phyloP scores from a whole-genome alignment of 2,797 vertebrate species.

The Aratinga solstitialis region DNA sequence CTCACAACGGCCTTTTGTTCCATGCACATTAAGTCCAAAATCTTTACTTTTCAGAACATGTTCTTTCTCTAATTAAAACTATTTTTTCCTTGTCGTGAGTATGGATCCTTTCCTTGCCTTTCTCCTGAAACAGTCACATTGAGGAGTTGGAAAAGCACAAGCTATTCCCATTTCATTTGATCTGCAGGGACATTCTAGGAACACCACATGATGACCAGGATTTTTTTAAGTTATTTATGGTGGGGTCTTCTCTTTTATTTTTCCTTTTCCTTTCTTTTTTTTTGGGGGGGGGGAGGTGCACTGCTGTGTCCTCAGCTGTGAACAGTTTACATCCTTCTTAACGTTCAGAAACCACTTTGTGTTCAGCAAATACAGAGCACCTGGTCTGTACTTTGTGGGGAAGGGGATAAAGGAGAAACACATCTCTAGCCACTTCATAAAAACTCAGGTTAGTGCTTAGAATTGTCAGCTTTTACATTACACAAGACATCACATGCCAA shows the following conservation, averaged over 20 bases:
- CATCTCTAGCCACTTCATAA: neutral
- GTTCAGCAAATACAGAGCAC: slow-evolving; percentile 41
- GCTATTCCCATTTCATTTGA: neutral
- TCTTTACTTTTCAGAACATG: slow-evolving; percentile 69
- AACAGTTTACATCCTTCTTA: slow-evolving; percentile 12
- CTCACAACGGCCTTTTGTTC: slow-evolving; percentile 87
- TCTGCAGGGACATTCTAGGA: neutral
- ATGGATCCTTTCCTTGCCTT: neutral
- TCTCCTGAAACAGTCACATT: neutral
- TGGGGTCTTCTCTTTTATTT: fast-evolving
- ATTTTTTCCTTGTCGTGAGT: neutral
- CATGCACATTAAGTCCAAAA: slow-evolving; percentile 67
- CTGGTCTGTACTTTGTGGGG: neutral
- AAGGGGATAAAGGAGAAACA: slow-evolving; percentile 15
- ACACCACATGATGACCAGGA: neutral
- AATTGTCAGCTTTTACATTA: neutral
- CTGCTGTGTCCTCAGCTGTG: neutral
- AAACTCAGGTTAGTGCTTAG: neutral
- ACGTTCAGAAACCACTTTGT: slow-evolving; percentile 7
- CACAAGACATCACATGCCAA: neutral
- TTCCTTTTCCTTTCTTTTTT: fast-evolving
- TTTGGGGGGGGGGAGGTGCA: neutral
- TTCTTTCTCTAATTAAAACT: slow-evolving; percentile 52
- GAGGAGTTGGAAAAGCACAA: neutral
- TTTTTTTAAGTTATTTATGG: neutral